Evolutionary conservation across 2,113 vertebrate species (phyloP), one percentile per base, ranked within the genome.

Genomic region (Ardeotis arabs): DNA sequence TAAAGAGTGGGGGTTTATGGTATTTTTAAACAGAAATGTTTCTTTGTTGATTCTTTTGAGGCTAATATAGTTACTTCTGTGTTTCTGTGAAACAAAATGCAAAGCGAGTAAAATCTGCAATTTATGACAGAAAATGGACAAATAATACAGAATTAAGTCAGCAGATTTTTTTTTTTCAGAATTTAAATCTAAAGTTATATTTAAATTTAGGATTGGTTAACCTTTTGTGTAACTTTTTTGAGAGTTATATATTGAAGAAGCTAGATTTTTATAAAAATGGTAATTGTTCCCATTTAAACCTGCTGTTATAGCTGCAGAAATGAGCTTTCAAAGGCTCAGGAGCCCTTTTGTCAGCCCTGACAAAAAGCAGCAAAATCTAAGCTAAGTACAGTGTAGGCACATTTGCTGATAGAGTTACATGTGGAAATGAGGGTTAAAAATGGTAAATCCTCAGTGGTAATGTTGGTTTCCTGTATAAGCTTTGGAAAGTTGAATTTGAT

Each of bases 351-450:
- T 82, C 37, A 84, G 29, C 20, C 25, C 62, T 95, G 78, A 85
- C 39, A 88, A 88, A 95, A 88, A 87, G 49, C 75, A 88, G 50
- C 79, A 93, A 92, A 92, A 83, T 66, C 37, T 50, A 47, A 86
- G 63, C 67, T 88, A 88, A 80, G 74, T 70, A 59, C 50, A 70
- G 11, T 31, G n/a, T 50, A 86, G 9, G 6, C 27, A 49, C 45
- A 52, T 81, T 90, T 93, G 25, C 76, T 90, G 52, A 37, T 60
- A 62, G 63, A 93, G 39, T 77, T 84, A 77, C 47, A 41, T 20
- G 50, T 89, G 76, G 60, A 96, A 93, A 95, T 84, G 52, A 81
- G 68, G 76, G 74, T 90, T 95, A 80, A 85, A 93, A 67, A 52
- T 68, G 44, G 23, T 63, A 92, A 89, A 77, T 95, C 59, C 28